phyloP scores from a whole-genome alignment of 2,113 vertebrate genomes.

The Perognathus longimembris region DNA sequence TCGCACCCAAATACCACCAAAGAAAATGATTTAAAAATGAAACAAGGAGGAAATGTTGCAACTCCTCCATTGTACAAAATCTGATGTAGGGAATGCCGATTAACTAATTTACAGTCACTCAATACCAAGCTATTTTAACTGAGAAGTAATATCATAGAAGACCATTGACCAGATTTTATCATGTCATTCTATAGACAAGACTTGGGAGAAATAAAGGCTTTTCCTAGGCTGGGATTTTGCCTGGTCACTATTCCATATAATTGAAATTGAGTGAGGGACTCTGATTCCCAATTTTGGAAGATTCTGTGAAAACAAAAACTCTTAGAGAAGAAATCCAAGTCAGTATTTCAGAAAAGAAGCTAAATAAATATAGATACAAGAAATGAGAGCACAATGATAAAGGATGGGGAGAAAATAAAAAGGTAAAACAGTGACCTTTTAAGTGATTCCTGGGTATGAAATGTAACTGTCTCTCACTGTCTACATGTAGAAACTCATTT shows the following conservation, averaged over 20 bases:
- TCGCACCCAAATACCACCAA: too few species aligned
- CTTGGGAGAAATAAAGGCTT: neutral
- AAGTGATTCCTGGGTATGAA: neutral
- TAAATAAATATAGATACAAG: neutral
- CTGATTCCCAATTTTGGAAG: neutral
- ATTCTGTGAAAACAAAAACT: neutral
- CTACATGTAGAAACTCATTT: neutral
- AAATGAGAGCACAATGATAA: neutral
- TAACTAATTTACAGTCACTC: neutral
- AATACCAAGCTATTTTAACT: neutral
- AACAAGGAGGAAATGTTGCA: neutral
- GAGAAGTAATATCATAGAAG: neutral
- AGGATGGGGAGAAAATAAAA: neutral
- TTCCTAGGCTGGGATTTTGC: neutral
- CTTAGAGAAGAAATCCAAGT: neutral
- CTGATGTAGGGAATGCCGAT: neutral
- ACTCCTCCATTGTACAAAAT: neutral
- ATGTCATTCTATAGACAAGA: neutral
- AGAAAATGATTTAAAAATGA: neutral
- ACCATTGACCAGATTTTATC: neutral
- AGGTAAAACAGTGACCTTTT: neutral
- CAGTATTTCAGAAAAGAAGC: neutral
- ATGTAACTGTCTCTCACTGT: neutral
- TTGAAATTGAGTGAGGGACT: neutral
- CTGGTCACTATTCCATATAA: neutral